Evolutionary conservation across 2,113 vertebrate genomes (phyloP).

Genomic region (Psammodynastes pulverulentus): DNA sequence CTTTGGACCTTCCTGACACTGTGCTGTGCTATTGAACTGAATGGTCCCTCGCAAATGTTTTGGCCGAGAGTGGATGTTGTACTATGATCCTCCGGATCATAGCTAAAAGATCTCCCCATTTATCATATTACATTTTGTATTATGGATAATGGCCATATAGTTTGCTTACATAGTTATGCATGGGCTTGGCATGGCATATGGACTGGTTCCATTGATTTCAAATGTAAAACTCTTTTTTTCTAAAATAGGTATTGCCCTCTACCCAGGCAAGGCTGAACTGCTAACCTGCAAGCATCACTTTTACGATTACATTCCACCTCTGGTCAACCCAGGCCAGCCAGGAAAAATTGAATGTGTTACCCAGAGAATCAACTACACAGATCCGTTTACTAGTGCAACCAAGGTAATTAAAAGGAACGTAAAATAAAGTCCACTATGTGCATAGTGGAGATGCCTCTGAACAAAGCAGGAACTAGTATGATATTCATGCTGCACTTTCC

Average conservation of each 20-base stretch:
- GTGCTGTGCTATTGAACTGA: not conserved
- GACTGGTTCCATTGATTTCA: not conserved
- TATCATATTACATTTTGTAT: not conserved
- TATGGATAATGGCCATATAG: not conserved
- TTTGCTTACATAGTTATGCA: not conserved
- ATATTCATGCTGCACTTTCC: not conserved
- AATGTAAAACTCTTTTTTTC: not conserved
- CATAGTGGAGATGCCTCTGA: not conserved
- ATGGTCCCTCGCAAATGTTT: not conserved
- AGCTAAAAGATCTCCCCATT: not conserved
- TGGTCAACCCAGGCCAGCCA: constrained; percentile 76
- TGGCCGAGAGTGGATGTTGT: not conserved
- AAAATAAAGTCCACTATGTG: not conserved
- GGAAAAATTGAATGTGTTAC: constrained; percentile 77
- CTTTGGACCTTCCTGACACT: not conserved
- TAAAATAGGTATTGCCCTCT: constrained; percentile 87
- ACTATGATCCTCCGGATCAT: no score
- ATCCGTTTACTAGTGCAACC: constrained; percentile 83
- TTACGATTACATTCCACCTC: constrained; percentile 83
- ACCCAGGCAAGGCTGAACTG: constrained; percentile 82
- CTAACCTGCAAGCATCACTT: constrained; percentile 88
- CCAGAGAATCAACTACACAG: constrained; percentile 79
- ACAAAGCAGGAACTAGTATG: not conserved
- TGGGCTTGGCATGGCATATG: not conserved
- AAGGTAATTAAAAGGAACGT: constrained; percentile 67